Base-by-base conservation (phyloP, 2,888 invertebrate genomes). In the Stictocephala bisonia region DNA sequence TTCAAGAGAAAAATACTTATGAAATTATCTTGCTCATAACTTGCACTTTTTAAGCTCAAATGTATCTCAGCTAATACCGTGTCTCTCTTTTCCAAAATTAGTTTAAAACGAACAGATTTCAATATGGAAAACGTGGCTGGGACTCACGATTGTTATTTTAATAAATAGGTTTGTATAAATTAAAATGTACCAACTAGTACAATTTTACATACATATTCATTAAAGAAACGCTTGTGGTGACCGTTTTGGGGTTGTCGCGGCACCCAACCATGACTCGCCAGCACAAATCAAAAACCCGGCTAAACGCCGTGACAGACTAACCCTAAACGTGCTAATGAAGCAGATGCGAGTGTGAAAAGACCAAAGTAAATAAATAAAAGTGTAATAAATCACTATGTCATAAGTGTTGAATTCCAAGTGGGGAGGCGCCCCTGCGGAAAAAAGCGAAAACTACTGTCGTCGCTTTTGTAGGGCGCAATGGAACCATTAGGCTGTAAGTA, bases 401-500 rank as follows among this genome's bases (percentile, higher is more conserved):
- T 60, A 60, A 60, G 60, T 60, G 60, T 31, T 44, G 15, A 31
- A 41, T 29, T 7, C 60, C 3, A 41, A 60, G 60, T 60, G 60
- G 60, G 60, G 60, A 35, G 60, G 6, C 60, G 60, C 60, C 60
- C 60, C 40, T 22, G 40, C 3, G 58, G 40, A 60, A 60, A 60
- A 60, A 60, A 40, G 60, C 40, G 40, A 60, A 60, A 60, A 35
- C 40, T 22, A 35, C 44, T n/a, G 44, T 15, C 22, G 60, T 22
- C 6, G 60, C 70, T 70, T 48, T 68, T 70, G 70, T 70, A 41
- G 40, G 18, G 53, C 35, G 88, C 88, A 89, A 89, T 88, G 88
- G 88, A 89, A 87, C 88, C 89, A 88, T 89, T 89, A 88, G 88
- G 87, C 87, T 87, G 89, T 89, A 86, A 89, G 86, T 89, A 89